Conservation (phyloP, 2,113 vertebrate genomes). For the Cebus imitator region DNA sequence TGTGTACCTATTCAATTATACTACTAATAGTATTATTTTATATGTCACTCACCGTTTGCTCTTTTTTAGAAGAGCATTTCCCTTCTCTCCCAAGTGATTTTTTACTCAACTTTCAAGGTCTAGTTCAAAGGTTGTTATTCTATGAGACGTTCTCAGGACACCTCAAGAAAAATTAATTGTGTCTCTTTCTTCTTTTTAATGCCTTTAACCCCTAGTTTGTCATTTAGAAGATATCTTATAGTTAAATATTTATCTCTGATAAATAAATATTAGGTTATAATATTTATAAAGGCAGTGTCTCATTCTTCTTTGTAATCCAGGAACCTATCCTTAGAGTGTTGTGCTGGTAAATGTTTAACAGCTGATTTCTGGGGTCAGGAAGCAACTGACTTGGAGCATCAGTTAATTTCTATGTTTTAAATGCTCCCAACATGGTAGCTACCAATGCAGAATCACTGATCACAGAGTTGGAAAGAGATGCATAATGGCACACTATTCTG, state of each 20-base stretch:
- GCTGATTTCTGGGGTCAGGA: neutral
- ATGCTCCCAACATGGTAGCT: neutral
- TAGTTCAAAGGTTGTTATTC: constrained; percentile 12
- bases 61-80: neutral
- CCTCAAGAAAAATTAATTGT: neutral
- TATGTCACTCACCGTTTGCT: neutral
- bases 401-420: neutral
- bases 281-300: neutral
- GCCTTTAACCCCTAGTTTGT: neutral
- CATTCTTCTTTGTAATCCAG: neutral
- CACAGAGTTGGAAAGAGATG: neutral
- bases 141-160: constrained; percentile 15
- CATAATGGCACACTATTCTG: neutral
- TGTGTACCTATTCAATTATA: neutral
- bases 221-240: neutral
- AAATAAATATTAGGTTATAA: neutral
- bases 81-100: neutral
- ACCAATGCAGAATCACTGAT: neutral
- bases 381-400: neutral
- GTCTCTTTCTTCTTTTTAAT: neutral
- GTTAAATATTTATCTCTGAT: constrained; percentile 34
- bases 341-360: constrained; percentile 7
- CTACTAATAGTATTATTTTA: no score
- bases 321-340: neutral
- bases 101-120: neutral